Percentiles rank a stretch among this genome's conserved stretches.
phyloP scores from a whole-genome alignment of 2,888 invertebrate genomes.

The Frankliniella fusca region DNA sequence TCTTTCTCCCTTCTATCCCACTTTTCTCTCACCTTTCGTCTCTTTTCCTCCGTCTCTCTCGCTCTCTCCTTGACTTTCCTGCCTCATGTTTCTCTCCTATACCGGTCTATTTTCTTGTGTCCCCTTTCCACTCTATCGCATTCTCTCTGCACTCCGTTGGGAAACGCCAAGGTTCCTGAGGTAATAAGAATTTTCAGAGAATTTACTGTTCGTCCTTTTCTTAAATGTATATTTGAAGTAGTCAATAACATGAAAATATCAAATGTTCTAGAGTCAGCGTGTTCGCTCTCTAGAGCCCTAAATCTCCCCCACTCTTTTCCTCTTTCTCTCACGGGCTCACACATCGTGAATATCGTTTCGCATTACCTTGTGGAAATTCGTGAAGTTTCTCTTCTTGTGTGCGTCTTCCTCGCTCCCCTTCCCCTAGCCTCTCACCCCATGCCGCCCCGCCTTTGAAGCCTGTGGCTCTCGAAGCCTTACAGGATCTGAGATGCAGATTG shows the following conservation, averaged over 20 bases:
- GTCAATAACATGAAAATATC: no score
- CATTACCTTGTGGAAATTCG: no score
- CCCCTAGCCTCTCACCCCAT: background rate
- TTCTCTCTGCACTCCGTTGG: no score
- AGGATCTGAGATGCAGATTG: slow-evolving; percentile 26
- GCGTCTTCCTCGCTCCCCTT: background rate
- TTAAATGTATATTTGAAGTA: no score
- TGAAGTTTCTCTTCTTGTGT: no score
- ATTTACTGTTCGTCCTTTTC: no score
- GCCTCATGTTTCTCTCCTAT: background rate
- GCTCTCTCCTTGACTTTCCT: background rate
- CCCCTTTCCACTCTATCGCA: background rate
- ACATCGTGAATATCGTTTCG: no score
- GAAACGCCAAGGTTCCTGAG: no score
- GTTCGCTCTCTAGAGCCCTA: background rate
- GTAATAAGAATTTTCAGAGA: no score
- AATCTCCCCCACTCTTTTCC: background rate
- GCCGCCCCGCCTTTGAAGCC: slow-evolving; percentile 6
- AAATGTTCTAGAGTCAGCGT: no score
- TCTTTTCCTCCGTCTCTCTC: background rate
- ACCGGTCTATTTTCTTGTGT: background rate
- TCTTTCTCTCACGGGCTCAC: no score
- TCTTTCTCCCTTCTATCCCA: background rate
- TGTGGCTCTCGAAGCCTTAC: background rate
- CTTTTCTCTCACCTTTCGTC: background rate